Conservation (phyloP, 2,113 vertebrate species). For the Plectropomus leopardus region DNA sequence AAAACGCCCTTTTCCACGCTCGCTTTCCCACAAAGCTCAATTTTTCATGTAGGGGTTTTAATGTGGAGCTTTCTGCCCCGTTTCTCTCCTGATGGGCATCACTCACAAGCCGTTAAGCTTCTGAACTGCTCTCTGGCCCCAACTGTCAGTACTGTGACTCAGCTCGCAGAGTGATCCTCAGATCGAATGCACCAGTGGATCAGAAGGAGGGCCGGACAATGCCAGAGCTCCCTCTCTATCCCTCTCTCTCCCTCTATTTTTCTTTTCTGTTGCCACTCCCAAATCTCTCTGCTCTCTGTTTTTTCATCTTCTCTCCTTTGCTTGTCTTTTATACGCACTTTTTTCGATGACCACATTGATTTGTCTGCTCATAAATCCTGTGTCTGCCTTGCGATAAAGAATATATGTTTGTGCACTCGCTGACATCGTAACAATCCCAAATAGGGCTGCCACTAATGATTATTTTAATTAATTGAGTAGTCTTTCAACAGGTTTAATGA, state of each 20-base stretch:
- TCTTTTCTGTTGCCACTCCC: slow-evolving; percentile 1
- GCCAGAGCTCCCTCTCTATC: slow-evolving; percentile 27
- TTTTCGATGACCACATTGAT: slow-evolving; percentile 21
- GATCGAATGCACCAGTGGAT: slow-evolving; percentile 46
- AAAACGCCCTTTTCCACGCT: slow-evolving; percentile 42
- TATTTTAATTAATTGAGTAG: not conserved
- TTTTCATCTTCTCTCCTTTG: slow-evolving; percentile 13
- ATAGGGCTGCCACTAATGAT: not conserved
- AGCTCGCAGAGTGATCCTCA: slow-evolving; percentile 35
- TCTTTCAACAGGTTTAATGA: not conserved
- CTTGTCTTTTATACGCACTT: slow-evolving; percentile 4
- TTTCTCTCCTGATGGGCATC: slow-evolving; percentile 71
- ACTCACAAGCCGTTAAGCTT: slow-evolving; percentile 72
- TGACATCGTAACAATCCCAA: not conserved
- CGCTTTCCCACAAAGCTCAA: slow-evolving; percentile 68
- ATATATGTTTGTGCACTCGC: too few relatives aligned
- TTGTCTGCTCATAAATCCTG: too few relatives aligned
- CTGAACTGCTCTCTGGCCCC: slow-evolving; percentile 64
- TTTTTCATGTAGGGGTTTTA: slow-evolving; percentile 57
- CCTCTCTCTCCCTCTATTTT: too few relatives aligned
- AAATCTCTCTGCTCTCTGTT: slow-evolving; percentile 13
- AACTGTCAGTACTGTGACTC: slow-evolving; percentile 48
- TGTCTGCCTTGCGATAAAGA: slow-evolving; percentile 3
- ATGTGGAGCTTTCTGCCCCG: slow-evolving; percentile 61
- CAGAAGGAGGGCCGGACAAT: not conserved